A percentile compares a stretch with the other conserved stretches of the same genome.
These are phyloP conservation scores for Amiota minor DNA, from an alignment of 2,888 invertebrate species.

Conservation along the genomic window DNA sequence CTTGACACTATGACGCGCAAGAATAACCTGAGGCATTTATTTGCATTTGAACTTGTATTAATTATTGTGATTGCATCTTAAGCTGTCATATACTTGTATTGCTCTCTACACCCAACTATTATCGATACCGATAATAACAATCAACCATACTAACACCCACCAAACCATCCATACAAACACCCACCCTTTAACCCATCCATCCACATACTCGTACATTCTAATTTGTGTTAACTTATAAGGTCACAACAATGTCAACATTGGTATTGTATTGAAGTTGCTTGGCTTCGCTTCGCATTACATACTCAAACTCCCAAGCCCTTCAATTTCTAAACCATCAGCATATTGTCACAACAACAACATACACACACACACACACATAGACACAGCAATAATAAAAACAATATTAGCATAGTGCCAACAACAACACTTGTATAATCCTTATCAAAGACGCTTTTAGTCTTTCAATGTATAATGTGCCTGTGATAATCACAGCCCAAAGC, in stretches of 20 bases:
- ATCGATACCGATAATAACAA: slow-evolving; percentile 3
- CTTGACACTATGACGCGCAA: slow-evolving; percentile 24
- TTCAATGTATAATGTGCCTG: slow-evolving; percentile 11
- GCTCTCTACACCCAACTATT: neutral
- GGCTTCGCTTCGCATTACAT: slow-evolving; percentile 39
- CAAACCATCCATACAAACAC: neutral
- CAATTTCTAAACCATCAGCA: slow-evolving; percentile 53
- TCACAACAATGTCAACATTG: slow-evolving; percentile 60
- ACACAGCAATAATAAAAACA: slow-evolving; percentile 44
- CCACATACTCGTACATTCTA: neutral
- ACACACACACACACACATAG: too few relatives aligned
- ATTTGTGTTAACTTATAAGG: slow-evolving; percentile 27
- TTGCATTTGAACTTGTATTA: slow-evolving; percentile 23
- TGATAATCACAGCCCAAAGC: slow-evolving; percentile 31
- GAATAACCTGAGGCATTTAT: slow-evolving; percentile 1
- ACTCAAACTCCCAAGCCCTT: slow-evolving; percentile 34
- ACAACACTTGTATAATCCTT: slow-evolving; percentile 56
- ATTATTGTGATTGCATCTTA: slow-evolving; percentile 16
- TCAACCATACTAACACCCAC: neutral
- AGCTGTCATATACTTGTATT: neutral
- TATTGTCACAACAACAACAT: slow-evolving; percentile 53
- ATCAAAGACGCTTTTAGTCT: slow-evolving; percentile 52
- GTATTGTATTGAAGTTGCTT: slow-evolving; percentile 59
- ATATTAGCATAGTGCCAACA: slow-evolving; percentile 34
- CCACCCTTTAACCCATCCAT: neutral